Base-by-base conservation (phyloP, 2,797 vertebrate species). In the Anas bahamensis region DNA sequence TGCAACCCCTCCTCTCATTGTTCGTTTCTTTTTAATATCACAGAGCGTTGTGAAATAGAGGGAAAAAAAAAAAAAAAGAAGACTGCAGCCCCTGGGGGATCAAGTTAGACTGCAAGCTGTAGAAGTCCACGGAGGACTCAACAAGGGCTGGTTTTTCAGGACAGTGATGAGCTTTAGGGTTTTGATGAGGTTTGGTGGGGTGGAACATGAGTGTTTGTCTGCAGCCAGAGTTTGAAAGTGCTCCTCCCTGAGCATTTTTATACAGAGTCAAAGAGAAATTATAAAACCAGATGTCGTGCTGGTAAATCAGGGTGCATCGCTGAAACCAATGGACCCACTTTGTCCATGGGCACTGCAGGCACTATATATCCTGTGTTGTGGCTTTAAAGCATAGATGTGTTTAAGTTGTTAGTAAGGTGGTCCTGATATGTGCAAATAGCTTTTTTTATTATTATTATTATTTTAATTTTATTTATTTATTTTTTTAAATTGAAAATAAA, bases 151-250 rank as follows among this genome's bases (percentile, higher is more conserved):
- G 26, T 28, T 37, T 37, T 37, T 29, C 63, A 53, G 60, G 48
- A 69, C 69, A 72, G 3, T 69, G 87, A 72, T 91, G 96, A 92
- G 23, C 93, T 77, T 68, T 63, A 75, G 83, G 70, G 64, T 80
- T 74, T 87, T 91, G 93, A 83, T 95, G 83, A 90, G 91, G 83
- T 87, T 94, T 96, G 94, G 94, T 93, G 93, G 93, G 87, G 92
- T 80, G 81, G 96, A 95, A 94, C 93, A 93, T 85, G 90, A 95
- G 95, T 91, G 91, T 81, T 71, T 57, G 77, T 90, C 75, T 65
- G 24, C 94, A 96, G 96, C 96, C 92, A 93, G 90, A 94, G 75
- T 90, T 83, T 93, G 72, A 81, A 86, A 75, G 53, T 82, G 75
- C 88, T 91, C 29, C 66, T 92, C 74, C 80, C 72, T 74, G 41